Conservation (phyloP, 1,140 invertebrate species). For the Anastrepha obliqua region DNA sequence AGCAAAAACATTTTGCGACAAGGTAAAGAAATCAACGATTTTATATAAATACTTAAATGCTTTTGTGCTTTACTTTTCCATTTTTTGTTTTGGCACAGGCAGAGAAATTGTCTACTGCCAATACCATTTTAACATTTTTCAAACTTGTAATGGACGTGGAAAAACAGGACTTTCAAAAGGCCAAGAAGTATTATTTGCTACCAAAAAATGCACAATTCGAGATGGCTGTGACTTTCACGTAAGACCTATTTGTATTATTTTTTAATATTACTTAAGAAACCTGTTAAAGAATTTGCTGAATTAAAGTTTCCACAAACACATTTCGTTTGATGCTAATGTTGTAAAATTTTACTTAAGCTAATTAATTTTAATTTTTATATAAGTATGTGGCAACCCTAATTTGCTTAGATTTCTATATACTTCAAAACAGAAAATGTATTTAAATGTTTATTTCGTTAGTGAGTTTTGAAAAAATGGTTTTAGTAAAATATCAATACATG, state of each 20-base stretch:
- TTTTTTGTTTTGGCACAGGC: neutral
- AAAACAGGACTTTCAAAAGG: slow-evolving; percentile 3
- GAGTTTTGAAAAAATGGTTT: too few relatives aligned
- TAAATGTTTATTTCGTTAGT: too few relatives aligned
- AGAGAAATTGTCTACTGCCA: neutral
- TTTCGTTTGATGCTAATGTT: too few relatives aligned
- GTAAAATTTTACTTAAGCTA: too few relatives aligned
- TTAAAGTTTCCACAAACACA: too few relatives aligned
- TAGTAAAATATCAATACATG: too few relatives aligned
- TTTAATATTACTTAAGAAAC: neutral
- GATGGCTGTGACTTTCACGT: neutral
- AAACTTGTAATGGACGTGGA: slow-evolving; percentile 8
- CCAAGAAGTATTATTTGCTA: neutral
- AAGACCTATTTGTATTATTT: neutral
- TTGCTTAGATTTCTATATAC: too few relatives aligned
- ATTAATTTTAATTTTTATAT: too few relatives aligned
- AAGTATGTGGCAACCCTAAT: too few relatives aligned
- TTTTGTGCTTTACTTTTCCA: too few relatives aligned
- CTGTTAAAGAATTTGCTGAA: too few relatives aligned
- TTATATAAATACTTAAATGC: neutral
- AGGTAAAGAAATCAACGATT: neutral
- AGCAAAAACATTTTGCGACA: neutral
- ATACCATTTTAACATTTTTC: neutral
- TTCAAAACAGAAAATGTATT: too few relatives aligned
- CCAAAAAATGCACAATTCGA: neutral